These are phyloP conservation scores for Litoditis marina DNA, from an alignment of 2,888 invertebrate species.

Conservation along the genomic window DNA sequence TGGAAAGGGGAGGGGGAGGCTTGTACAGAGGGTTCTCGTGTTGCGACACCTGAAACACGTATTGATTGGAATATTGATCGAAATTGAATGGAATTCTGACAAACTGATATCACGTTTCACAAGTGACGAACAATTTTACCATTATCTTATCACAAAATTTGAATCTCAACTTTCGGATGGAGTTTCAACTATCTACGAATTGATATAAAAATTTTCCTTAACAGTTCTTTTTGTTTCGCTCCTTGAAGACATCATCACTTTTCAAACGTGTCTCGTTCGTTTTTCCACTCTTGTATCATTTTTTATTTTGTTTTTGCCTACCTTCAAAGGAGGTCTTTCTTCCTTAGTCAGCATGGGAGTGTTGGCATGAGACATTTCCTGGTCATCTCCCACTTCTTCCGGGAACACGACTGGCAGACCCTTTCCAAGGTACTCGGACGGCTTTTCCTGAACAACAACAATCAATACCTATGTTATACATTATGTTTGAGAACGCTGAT, in stretches of 20 bases:
- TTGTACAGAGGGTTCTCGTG: slow-evolving; percentile 75
- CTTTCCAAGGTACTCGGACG: slow-evolving; percentile 63
- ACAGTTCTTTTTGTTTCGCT: too few species aligned
- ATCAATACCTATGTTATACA: neutral
- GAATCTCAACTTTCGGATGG: neutral
- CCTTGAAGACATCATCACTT: too few species aligned
- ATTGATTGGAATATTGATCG: too few species aligned
- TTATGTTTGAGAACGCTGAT: too few species aligned
- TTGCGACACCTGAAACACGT: slow-evolving; percentile 17
- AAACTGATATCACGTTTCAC: too few species aligned
- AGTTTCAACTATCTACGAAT: neutral
- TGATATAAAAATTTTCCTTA: too few species aligned
- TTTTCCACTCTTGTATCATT: too few species aligned
- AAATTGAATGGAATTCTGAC: too few species aligned
- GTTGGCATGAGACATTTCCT: slow-evolving; percentile 69
- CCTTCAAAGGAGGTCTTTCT: slow-evolving; percentile 80
- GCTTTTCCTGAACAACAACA: slow-evolving; percentile 20
- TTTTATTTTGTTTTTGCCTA: too few species aligned
- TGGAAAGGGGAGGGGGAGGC: slow-evolving; percentile 79
- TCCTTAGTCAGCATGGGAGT: slow-evolving; percentile 89
- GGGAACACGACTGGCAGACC: slow-evolving; percentile 84
- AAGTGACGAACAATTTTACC: too few species aligned
- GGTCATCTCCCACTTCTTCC: slow-evolving; percentile 82
- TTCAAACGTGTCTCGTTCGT: too few species aligned
- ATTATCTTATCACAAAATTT: neutral